phyloP scores from a whole-genome alignment of 2,888 invertebrate species.

The Drosophila helvetica region DNA sequence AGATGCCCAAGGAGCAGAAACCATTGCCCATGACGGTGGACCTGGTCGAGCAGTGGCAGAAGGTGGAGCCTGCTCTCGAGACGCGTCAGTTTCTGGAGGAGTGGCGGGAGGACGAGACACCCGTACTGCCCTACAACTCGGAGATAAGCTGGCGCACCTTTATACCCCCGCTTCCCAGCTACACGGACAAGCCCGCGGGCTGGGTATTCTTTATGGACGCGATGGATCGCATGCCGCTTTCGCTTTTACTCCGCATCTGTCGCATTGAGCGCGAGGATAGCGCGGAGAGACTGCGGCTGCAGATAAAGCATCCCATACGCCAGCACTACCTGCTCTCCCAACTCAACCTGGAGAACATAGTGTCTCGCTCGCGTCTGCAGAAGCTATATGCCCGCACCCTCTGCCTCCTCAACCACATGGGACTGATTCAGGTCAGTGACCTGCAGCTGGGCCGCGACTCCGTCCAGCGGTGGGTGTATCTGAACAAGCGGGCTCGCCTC shows the following conservation, averaged over 20 bases:
- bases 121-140: slow-evolving; percentile 81
- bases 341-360: slow-evolving; percentile 79
- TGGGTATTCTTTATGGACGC: slow-evolving; percentile 90
- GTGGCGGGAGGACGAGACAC: slow-evolving; percentile 84
- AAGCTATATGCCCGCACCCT: slow-evolving; percentile 83
- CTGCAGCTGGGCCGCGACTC: slow-evolving; percentile 86
- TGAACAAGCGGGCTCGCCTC: slow-evolving; percentile 87
- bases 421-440: slow-evolving; percentile 88
- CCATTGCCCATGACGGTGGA: slow-evolving; percentile 63
- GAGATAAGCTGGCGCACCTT: slow-evolving; percentile 89
- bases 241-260: slow-evolving; percentile 88
- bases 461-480: slow-evolving; percentile 88
- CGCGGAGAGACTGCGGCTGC: slow-evolving; percentile 85
- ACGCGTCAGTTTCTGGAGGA: slow-evolving; percentile 83
- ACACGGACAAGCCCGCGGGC: slow-evolving; percentile 86
- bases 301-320: slow-evolving; percentile 88
- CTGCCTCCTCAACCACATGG: slow-evolving; percentile 87
- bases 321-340: slow-evolving; percentile 87
- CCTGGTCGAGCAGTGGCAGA: slow-evolving; percentile 75
- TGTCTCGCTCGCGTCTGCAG: slow-evolving; percentile 72
- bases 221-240: slow-evolving; percentile 88
- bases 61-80: slow-evolving; percentile 77
- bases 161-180: slow-evolving; percentile 87
- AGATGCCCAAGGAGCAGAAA: slow-evolving; percentile 83
- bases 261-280: slow-evolving; percentile 84